These are phyloP conservation scores for Graptemys geographica DNA, from an alignment of 2,797 vertebrate genomes.

Conservation along the genomic window DNA sequence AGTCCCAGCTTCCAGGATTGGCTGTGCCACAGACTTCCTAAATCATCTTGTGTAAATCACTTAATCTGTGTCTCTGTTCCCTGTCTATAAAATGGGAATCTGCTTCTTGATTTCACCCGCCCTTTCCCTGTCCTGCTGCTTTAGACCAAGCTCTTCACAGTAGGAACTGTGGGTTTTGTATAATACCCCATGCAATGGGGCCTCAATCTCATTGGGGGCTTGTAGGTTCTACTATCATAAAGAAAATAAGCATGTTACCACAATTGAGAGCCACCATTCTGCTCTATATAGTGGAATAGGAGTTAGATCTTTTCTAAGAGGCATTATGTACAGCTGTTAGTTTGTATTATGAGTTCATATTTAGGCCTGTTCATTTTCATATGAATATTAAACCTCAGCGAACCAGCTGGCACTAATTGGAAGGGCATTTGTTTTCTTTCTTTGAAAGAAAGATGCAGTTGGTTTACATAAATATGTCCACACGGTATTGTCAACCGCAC, in stretches of 20 bases:
- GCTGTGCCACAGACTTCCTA: fast-evolving
- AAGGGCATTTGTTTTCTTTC: too few species aligned
- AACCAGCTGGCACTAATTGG: too few species aligned
- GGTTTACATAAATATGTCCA: not conserved
- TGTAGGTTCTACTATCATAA: not conserved
- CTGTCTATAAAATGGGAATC: fast-evolving
- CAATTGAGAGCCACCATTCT: not conserved
- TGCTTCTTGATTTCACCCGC: not conserved
- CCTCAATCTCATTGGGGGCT: not conserved
- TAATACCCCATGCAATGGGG: not conserved
- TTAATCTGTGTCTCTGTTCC: too few species aligned
- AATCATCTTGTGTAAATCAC: fast-evolving
- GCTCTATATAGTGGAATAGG: not conserved
- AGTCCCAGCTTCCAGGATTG: not conserved
- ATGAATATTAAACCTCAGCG: too few species aligned
- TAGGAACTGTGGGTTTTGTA: not conserved
- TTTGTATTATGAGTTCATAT: too few species aligned
- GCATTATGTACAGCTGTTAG: too few species aligned
- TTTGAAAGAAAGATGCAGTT: too few species aligned
- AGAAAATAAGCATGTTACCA: not conserved
- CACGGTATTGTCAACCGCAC: not conserved
- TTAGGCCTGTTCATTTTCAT: too few species aligned
- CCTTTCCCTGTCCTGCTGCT: not conserved
- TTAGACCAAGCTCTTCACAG: not conserved
- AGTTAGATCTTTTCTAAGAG: too few species aligned